A percentile compares a stretch with the other conserved stretches of the same genome.
These are phyloP conservation scores for Micronycteris hirsuta DNA, from an alignment of 2,113 vertebrate species.

Conservation along the genomic window DNA sequence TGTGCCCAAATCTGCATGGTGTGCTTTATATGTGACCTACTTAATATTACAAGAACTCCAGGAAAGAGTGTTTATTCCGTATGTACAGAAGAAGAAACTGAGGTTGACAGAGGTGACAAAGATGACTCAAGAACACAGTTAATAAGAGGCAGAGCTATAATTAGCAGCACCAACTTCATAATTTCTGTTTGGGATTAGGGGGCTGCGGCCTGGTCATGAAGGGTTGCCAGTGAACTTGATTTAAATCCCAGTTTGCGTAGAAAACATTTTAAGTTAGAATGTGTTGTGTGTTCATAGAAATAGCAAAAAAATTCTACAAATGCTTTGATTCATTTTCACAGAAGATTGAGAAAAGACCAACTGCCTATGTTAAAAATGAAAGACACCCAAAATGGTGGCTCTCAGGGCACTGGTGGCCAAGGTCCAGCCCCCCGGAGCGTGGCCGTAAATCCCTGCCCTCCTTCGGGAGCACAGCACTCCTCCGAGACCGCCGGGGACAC, in stretches of 20 bases:
- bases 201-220: background rate
- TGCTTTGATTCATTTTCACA: background rate
- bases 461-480: background rate
- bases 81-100: background rate
- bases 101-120: background rate
- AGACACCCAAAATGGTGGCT: background rate
- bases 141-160: background rate
- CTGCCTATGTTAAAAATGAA: background rate
- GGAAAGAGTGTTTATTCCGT: background rate
- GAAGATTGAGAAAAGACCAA: background rate
- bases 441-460: background rate
- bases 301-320: background rate
- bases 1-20: background rate
- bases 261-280: background rate
- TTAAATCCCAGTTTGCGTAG: background rate
- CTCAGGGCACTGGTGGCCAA: background rate
- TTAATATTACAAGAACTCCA: background rate
- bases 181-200: background rate
- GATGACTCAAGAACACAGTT: background rate
- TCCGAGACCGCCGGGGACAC: background rate
- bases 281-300: background rate
- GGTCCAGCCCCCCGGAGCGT: background rate
- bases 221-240: background rate
- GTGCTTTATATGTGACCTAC: background rate
- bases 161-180: background rate